Evolutionary conservation across 2,797 vertebrate species (phyloP).

Genomic region (Octomys mimax): DNA sequence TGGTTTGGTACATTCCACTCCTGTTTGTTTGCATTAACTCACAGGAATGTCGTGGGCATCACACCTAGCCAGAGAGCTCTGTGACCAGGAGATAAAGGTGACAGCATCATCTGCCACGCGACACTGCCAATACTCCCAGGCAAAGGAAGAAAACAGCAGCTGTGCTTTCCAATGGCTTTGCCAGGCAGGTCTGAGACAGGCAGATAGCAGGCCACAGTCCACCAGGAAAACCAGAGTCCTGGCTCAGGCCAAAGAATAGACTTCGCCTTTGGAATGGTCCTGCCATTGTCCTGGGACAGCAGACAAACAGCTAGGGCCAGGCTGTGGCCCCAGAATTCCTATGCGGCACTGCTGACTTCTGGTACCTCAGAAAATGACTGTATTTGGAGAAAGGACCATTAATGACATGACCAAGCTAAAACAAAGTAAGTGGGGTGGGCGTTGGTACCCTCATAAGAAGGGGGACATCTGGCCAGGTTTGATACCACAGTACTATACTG

Average conservation of each 20-base stretch:
- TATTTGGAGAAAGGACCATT: background rate
- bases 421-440: rapidly evolving
- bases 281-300: no score
- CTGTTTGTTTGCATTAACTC: conserved; percentile 50
- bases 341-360: background rate
- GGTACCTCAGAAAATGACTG: background rate
- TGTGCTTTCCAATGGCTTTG: background rate
- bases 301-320: background rate
- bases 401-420: background rate
- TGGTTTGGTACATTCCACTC: conserved; percentile 22
- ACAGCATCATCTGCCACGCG: background rate
- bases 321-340: background rate
- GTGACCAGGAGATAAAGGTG: conserved; percentile 64
- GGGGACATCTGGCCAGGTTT: background rate
- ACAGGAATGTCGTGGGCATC: conserved; percentile 51
- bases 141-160: background rate
- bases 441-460: background rate
- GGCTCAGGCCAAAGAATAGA: background rate
- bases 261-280: background rate
- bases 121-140: background rate
- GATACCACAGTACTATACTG: background rate
- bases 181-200: background rate
- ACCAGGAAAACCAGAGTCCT: background rate
- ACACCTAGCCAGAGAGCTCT: background rate
- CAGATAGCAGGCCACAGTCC: rapidly evolving